Conservation (phyloP, 2,888 invertebrate species). For the Amphipyra tragopoginis region DNA sequence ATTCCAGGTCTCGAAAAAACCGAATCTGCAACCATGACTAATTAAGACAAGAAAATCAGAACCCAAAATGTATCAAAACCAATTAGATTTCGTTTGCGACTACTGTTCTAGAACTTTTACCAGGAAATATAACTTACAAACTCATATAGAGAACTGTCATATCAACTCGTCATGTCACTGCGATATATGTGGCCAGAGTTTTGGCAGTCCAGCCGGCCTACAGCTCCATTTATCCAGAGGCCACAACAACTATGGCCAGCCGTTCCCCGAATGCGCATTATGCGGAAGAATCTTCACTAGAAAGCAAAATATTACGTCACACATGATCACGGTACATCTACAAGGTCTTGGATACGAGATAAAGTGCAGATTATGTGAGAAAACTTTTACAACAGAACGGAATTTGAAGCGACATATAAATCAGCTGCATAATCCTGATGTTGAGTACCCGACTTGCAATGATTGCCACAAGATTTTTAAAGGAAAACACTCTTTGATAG, state of each 20-base stretch:
- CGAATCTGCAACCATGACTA: background rate
- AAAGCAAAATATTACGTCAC: conserved; percentile 80
- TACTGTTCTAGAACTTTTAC: conserved; percentile 79
- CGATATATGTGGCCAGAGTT: conserved; percentile 73
- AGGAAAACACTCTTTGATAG: conserved; percentile 70
- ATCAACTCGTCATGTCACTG: conserved; percentile 72
- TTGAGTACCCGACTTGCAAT: conserved; percentile 74
- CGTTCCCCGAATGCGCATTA: conserved; percentile 79
- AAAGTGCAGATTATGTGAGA: conserved; percentile 70
- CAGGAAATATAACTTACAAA: conserved; percentile 79
- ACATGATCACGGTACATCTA: conserved; percentile 80
- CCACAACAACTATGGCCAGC: conserved; percentile 73
- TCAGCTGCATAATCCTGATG: conserved; percentile 75
- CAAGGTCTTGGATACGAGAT: conserved; percentile 70
- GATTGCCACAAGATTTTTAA: conserved; percentile 74
- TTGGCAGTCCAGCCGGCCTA: conserved; percentile 74
- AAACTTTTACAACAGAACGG: conserved; percentile 74
- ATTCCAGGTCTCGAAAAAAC: conserved; percentile 1
- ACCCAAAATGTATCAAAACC: conserved; percentile 58
- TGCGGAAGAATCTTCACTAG: conserved; percentile 80
- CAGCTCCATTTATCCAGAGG: conserved; percentile 73
- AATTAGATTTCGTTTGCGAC: conserved; percentile 74
- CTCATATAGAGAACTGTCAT: conserved; percentile 81
- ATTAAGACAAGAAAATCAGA: background rate
- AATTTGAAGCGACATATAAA: conserved; percentile 77